phyloP scores from a whole-genome alignment of 2,113 vertebrate species.

The Amia ocellicauda region DNA sequence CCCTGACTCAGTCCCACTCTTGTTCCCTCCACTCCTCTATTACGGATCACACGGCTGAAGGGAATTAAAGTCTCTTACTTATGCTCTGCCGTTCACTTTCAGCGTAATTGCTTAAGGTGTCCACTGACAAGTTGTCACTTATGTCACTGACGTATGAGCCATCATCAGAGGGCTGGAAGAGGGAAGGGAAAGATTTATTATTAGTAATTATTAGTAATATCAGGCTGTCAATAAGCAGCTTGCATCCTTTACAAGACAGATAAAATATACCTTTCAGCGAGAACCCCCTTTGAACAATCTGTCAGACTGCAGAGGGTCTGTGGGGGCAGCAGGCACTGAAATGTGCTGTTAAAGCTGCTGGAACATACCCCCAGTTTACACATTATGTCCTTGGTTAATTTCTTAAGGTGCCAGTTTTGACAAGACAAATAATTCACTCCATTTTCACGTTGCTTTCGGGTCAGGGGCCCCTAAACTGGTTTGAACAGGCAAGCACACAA shows the following conservation, averaged over 20 bases:
- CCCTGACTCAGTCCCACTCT: too few species aligned
- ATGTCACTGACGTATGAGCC: conserved; percentile 94
- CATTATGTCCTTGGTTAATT: conserved; percentile 25
- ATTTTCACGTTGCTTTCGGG: conserved; percentile 45
- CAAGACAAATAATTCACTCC: conserved; percentile 50
- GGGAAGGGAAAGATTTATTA: background rate
- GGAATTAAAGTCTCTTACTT: conserved; percentile 61
- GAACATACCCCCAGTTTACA: conserved; percentile 27
- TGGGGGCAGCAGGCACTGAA: conserved; percentile 17
- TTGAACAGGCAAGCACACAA: conserved; percentile 12
- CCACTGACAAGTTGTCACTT: conserved; percentile 92
- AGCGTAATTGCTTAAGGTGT: conserved; percentile 84
- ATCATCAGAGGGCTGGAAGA: conserved; percentile 83
- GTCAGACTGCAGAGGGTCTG: conserved; percentile 29
- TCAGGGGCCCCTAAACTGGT: conserved; percentile 29
- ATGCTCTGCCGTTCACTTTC: conserved; percentile 78
- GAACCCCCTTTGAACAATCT: conserved; percentile 14
- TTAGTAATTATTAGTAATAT: background rate
- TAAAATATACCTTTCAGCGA: conserved; percentile 28
- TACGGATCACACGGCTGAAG: too few species aligned
- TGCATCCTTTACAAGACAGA: conserved; percentile 19
- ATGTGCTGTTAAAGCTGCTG: background rate
- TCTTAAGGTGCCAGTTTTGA: conserved; percentile 52
- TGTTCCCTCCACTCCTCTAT: too few species aligned
- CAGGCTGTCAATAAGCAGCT: background rate